Conservation (phyloP, 2,888 invertebrate genomes). For the Pyrochroa serraticornis region DNA sequence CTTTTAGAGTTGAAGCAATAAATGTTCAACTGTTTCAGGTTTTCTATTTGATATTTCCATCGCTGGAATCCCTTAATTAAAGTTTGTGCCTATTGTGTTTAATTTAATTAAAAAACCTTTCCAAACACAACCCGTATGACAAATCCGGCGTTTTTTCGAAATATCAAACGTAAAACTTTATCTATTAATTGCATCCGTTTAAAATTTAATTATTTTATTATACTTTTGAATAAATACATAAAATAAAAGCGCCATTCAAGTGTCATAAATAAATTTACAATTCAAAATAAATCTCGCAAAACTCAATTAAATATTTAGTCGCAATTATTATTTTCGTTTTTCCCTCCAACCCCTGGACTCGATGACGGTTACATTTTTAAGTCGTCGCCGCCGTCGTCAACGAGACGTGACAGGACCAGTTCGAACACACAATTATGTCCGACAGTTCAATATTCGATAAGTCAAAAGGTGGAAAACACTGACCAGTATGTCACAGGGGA, state of each 20-base stretch:
- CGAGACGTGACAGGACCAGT: background rate
- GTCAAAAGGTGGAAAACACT: conserved; percentile 33
- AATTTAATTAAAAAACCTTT: conserved; percentile 27
- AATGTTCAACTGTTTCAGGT: conserved; percentile 24
- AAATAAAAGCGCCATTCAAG: conserved; percentile 20
- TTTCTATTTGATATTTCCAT: conserved; percentile 21
- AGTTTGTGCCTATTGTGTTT: conserved; percentile 19
- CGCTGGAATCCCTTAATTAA: conserved; percentile 26
- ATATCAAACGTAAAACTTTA: conserved; percentile 18
- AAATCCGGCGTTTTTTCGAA: conserved; percentile 9
- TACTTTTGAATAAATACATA: conserved; percentile 23
- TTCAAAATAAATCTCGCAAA: conserved; percentile 16
- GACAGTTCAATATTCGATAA: conserved; percentile 33
- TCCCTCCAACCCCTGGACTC: background rate
- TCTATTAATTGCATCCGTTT: conserved; percentile 29
- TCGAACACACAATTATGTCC: conserved; percentile 2
- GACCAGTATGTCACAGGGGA: conserved; percentile 47
- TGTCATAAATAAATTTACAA: conserved; percentile 27
- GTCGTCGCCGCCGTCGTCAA: background rate
- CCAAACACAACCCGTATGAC: conserved; percentile 21
- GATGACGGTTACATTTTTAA: conserved; percentile 2
- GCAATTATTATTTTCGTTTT: conserved; percentile 8
- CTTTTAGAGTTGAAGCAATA: conserved; percentile 26
- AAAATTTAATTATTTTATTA: conserved; percentile 27
- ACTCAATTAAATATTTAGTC: conserved; percentile 13